Evolutionary conservation across 2,113 vertebrate genomes (phyloP), one percentile per base, ranked within the genome.

Genomic region (Cololabis saira): DNA sequence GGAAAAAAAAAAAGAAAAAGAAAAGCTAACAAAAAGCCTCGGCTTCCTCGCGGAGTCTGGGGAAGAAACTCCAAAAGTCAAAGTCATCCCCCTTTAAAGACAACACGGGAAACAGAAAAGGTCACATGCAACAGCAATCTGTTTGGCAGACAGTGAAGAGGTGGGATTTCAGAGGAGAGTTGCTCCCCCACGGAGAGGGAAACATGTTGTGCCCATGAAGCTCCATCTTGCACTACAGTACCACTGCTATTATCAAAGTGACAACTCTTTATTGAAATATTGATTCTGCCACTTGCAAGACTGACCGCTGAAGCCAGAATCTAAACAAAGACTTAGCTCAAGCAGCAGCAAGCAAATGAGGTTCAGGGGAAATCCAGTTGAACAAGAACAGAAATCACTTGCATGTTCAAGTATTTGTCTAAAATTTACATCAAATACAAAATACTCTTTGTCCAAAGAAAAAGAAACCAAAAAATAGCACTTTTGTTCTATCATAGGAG

Each of bases 231-330:
- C 57, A 70, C 71, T 53, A 79, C 80, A 37, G 33, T 37, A 37
- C 33, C 71, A 17, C 67, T 33, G 74, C n/a, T 71, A 59, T 74
- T 55, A 71, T 80, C 64, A 47, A 51, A 81, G 76, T 79, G 67
- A 81, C 72, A 61, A 53, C 80, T 76, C 49, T 5, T 19, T 74
- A 86, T 66, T 78, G 81, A 81, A 81, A 64, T 82, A 82, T 86
- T 79, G 87, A 91, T 81, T 79, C 64, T 19, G 61, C 55, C 60
- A 60, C 71, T 79, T 85, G 78, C 76, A 71, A 42, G 55, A 27
- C 24, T 33, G 76, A 61, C 61, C 59, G 12, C 74, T 54, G 61
- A 77, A 67, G 67, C 42, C 70, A 45, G 45, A 49, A 59, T 80
- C 43, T 76, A 77, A 81, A 80, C 61, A 49, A 45, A 18, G 69